Conservation (phyloP, 1,140 invertebrate genomes). For the Yoshiicerus persimilis region DNA sequence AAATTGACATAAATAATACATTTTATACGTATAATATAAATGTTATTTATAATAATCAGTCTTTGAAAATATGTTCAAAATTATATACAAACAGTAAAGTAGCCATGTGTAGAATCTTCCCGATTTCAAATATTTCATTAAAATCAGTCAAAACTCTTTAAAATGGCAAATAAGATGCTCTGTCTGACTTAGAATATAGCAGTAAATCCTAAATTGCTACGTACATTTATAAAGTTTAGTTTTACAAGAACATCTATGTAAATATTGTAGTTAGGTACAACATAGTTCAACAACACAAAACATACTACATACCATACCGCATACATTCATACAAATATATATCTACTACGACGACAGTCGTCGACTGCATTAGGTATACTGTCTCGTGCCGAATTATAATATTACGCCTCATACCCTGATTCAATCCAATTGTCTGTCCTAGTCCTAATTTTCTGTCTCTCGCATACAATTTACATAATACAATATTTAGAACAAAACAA, state of each 20-base stretch:
- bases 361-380: too few relatives aligned
- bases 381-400: background rate
- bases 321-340: background rate
- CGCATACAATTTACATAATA: background rate
- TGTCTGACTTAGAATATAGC: background rate
- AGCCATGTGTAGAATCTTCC: background rate
- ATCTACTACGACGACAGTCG: too few relatives aligned
- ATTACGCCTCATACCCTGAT: background rate
- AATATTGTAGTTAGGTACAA: background rate
- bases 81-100: background rate
- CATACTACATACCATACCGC: too few relatives aligned
- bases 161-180: background rate
- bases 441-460: background rate
- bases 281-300: background rate
- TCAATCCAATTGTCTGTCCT: background rate
- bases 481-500: constrained; percentile 5
- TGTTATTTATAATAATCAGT: background rate
- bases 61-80: background rate
- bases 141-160: background rate
- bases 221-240: background rate
- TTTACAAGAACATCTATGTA: background rate
- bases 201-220: background rate
- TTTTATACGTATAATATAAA: background rate
- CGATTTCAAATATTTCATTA: background rate
- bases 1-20: background rate